Evolutionary conservation across 1,140 invertebrate species (phyloP), one percentile per base, ranked within the genome.

Genomic region (Temnothorax curvispinosus): DNA sequence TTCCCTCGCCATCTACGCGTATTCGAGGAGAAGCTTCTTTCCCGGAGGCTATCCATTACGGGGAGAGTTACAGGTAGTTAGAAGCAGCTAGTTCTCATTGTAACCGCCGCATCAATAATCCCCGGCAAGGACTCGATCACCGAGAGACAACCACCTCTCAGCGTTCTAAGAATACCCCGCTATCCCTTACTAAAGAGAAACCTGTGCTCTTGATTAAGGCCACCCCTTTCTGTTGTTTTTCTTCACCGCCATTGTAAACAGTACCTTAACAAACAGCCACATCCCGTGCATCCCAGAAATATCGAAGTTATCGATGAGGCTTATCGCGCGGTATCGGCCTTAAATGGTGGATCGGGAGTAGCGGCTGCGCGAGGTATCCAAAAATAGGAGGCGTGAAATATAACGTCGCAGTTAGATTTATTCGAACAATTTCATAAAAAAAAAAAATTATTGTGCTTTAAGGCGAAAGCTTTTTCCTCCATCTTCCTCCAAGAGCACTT

Each of bases 21-120:
- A 32, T 60, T 62, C 71, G 44, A 8, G 58, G 35, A 52, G 41
- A 65, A 65, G 74, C 87, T 75, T 74, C 69, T 54, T 76, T 58
- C 62, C 71, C 76, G 58, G 71, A 54, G 86, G 62, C 91, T 88
- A 91, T 90, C 84, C 86, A 90, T 92, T 90, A 90, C 62, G 74
- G 32, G 67, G 86, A 78, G 76, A 75, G 72, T 89, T 91, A 90
- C 84, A 78, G 72, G 86, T 89, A 90, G 89, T 90, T 90, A 87
- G 82, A 60, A 87, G 76, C 75, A 67, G 27, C 27, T 27, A 27
- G 64, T 82, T 89, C 78, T 81, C 41, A 89, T 88, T 85, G 86
- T 89, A 88, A 87, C 86, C 86, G 52, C 35, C 75, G 81, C 90
- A 92, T 92, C 91, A 88, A 92, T 92, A 92, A 92, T 92, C 88